These are phyloP conservation scores for Apotomis capreana DNA, from an alignment of 2,888 invertebrate genomes.

Conservation along the genomic window DNA sequence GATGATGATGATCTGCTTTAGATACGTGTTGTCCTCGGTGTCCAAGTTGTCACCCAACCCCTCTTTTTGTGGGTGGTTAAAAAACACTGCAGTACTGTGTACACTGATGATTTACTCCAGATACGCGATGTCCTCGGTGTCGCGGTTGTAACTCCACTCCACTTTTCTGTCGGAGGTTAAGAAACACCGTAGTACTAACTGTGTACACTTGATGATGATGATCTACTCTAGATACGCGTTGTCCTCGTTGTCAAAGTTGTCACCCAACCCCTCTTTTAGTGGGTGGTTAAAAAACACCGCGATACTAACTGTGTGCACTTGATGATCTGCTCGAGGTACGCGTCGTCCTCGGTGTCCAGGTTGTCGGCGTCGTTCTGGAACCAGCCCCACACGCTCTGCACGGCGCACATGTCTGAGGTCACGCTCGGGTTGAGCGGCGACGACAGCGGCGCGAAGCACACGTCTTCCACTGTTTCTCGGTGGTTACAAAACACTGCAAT, in stretches of 20 bases:
- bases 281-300: no score
- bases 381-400: conserved; percentile 96
- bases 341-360: no score
- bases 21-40: conserved; percentile 83
- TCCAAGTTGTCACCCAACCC: conserved; percentile 72
- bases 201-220: conserved; percentile 87
- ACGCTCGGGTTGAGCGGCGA: conserved; percentile 82
- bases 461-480: conserved; percentile 74
- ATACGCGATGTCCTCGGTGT: conserved; percentile 83
- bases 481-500: not conserved
- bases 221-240: conserved; percentile 90
- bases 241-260: conserved; percentile 75
- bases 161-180: no score
- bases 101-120: conserved; percentile 89
- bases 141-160: no score
- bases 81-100: conserved; percentile 70
- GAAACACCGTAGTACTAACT: conserved; percentile 74
- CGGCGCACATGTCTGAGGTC: conserved; percentile 88
- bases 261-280: conserved; percentile 42
- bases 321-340: no score
- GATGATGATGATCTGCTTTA: conserved; percentile 85
- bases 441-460: conserved; percentile 95
- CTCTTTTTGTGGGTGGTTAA: no score
- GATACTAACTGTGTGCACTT: no score
- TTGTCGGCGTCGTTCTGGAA: conserved; percentile 88